Evolutionary conservation across 2,888 invertebrate genomes (phyloP).

Genomic region (Tinea trinotella): DNA sequence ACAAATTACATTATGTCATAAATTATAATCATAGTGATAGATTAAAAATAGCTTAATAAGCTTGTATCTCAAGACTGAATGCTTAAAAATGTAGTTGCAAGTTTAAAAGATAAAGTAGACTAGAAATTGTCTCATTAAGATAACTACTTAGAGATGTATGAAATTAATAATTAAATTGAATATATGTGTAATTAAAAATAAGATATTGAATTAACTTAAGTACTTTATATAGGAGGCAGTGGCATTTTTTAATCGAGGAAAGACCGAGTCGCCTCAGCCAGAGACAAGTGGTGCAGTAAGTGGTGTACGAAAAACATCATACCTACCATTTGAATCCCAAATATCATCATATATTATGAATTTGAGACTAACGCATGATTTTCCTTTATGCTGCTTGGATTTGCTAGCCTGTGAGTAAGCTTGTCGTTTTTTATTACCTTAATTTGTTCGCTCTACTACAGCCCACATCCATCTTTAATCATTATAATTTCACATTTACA

Average conservation of each 20-base stretch:
- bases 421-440: constrained; percentile 20
- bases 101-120: neutral
- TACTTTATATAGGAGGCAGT: constrained; percentile 55
- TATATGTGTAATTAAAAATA: too few species aligned
- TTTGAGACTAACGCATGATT: constrained; percentile 65
- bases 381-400: constrained; percentile 67
- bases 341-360: constrained; percentile 41
- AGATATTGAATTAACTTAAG: too few species aligned
- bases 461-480: too few species aligned
- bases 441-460: too few species aligned
- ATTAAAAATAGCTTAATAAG: neutral
- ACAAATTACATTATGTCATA: neutral
- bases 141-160: too few species aligned
- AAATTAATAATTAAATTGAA: too few species aligned
- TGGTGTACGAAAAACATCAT: constrained; percentile 37
- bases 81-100: neutral
- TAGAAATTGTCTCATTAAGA: too few species aligned
- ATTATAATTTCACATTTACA: too few species aligned
- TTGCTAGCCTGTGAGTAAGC: constrained; percentile 67
- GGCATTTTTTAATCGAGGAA: constrained; percentile 59
- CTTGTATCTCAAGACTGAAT: neutral
- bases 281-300: constrained; percentile 66
- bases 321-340: constrained; percentile 34
- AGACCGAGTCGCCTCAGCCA: constrained; percentile 54
- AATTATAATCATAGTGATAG: neutral